Evolutionary conservation across 2,797 vertebrate species (phyloP).

Genomic region (Paramormyrops hopkinsi): DNA sequence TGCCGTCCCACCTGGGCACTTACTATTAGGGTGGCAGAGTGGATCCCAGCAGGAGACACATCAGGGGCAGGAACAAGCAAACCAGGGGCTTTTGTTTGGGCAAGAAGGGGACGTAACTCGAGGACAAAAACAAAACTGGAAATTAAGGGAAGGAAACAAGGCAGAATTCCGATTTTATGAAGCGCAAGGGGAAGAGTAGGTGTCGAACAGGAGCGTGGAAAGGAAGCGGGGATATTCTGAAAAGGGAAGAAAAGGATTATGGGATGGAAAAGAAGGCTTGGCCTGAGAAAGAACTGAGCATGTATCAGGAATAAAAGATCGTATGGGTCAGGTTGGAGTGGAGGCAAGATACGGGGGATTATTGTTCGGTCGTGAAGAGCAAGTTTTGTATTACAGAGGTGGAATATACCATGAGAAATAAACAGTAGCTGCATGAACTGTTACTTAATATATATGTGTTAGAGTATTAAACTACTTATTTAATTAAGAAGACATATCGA

Average conservation of each 20-base stretch:
- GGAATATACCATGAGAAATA: constrained; percentile 26
- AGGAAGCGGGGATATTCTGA: neutral
- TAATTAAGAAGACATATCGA: constrained; percentile 40
- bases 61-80: constrained; percentile 18
- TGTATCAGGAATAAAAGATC: neutral
- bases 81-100: constrained; percentile 22
- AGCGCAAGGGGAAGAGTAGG: neutral
- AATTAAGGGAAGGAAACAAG: neutral
- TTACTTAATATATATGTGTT: constrained; percentile 43
- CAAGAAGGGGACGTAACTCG: neutral
- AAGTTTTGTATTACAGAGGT: constrained; percentile 24
- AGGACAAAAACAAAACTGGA: neutral
- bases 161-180: neutral
- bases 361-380: neutral
- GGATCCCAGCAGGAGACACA: neutral
- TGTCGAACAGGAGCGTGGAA: neutral
- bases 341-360: neutral
- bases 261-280: constrained; percentile 16
- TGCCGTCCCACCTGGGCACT: constrained; percentile 79
- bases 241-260: neutral
- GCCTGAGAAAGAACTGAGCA: neutral
- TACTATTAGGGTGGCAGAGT: constrained; percentile 65
- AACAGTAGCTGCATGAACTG: constrained; percentile 45
- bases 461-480: constrained; percentile 43
- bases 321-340: neutral